Base-by-base conservation (phyloP, 2,113 vertebrate genomes). In the Chaetura pelagica region DNA sequence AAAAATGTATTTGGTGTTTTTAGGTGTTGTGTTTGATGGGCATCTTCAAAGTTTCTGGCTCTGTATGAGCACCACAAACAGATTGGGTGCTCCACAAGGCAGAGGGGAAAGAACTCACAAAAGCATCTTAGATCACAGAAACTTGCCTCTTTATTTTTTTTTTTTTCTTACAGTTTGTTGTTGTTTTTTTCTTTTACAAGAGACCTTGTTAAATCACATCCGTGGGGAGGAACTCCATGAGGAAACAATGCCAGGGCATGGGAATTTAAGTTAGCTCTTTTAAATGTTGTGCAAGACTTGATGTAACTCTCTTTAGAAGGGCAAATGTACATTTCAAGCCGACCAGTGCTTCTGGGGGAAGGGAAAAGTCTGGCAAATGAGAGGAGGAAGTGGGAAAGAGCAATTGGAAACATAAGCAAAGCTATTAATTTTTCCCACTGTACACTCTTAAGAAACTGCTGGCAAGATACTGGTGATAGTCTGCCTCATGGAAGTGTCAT, bases 401-500 rank as follows among this genome's bases (percentile, higher is more conserved):
- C 90, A 94, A 92, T 96, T 97, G 97, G 97, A 97, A 97, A 96
- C 95, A 94, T 68, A 90, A 95, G 59, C 85, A 74, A 87, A 93
- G 82, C 68, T 19, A 26, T 94, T 92, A 91, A 63, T 94, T 97
- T 96, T 98, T 97, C 97, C 95, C 97, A 97, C 97, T 97, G 90
- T 80, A 80, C 12, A 27, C 77, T 94, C 93, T 94, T 69, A 79
- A 95, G 93, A 96, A 93, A 94, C 93, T 92, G 83, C 94, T 90
- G 94, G 91, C 97, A 94, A 44, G 54, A 11, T 51, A 9, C 58
- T 95, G 96, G 91, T 87, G 95, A 89, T 90, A 58, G 73, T 95
- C 74, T 96, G 96, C 96, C 93, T 73, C 87, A 40, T 96, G 79
- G 90, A 97, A 97, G 97, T 96, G 96, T 97, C 94, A 86, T 82